Evolutionary conservation across 2,888 invertebrate species (phyloP), one percentile per base, ranked within the genome.

Genomic region (Patella caerulea): DNA sequence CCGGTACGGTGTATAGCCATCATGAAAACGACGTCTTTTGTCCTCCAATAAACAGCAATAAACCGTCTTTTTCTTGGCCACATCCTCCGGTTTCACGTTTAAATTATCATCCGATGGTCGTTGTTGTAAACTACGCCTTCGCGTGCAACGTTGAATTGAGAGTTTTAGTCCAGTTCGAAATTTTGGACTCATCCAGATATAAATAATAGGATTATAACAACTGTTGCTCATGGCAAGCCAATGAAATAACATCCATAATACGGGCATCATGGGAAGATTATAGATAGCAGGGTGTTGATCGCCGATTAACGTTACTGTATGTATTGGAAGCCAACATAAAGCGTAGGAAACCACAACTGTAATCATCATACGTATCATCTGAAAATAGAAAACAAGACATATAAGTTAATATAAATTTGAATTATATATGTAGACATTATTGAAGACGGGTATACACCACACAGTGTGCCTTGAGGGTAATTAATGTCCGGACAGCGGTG

Each of bases 161-260:
- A 84, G 75, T 24, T 81, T 76, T 0, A 86, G 79, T 11, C 86
- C 86, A 12, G 84, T 75, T 65, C 86, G 75, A 74, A 86, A 86
- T 74, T 86, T 86, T 15, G 86, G 85, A 71, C 85, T 86, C 83
- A 86, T 84, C 83, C 84, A 85, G 29, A 85, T 78, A 70, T 86
- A 86, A 14, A 86, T 86, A 11, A 86, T 79, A 7, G 86, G 86
- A 69, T 86, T 86, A 54, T 84, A 85, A 71, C 85, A 86, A 59
- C 84, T 84, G 81, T 86, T 86, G 71, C 85, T 85, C 85, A 86
- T 86, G 4, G 86, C 83, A 11, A 86, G 75, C 86, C 86, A 86
- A 70, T 86, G 86, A 71, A 80, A 85, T 69, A 83, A 81, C 24
- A 85, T 76, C 86, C 86, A 86, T 14, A 86, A 70, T 3, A 84